Conservation (phyloP, 2,797 vertebrate genomes). For the Coregonus suidteri region DNA sequence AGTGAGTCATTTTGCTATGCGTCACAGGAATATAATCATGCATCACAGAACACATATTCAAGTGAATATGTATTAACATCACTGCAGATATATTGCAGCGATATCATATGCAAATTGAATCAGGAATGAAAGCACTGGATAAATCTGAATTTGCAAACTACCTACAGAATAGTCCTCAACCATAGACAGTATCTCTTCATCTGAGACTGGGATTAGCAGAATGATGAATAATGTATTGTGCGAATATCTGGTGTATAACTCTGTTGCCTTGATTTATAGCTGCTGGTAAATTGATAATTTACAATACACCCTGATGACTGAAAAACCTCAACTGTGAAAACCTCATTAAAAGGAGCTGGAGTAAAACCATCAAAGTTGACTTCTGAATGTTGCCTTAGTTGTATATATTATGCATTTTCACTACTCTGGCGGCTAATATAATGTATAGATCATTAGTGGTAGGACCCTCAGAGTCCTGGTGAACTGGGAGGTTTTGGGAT, state of each 20-base stretch:
- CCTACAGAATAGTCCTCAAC: constrained; percentile 68
- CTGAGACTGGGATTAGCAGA: constrained; percentile 67
- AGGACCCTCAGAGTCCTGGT: not conserved
- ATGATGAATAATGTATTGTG: constrained; percentile 77
- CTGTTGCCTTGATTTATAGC: constrained; percentile 69
- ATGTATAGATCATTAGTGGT: not conserved
- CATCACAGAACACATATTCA: constrained; percentile 52
- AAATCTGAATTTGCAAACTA: constrained; percentile 70
- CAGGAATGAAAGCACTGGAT: constrained; percentile 63
- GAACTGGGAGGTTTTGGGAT: not conserved
- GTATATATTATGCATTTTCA: constrained; percentile 29
- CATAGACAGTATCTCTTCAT: constrained; percentile 67
- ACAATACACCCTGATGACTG: not conserved
- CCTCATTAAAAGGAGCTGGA: not conserved
- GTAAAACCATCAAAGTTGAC: constrained; percentile 41
- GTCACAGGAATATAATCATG: constrained; percentile 65
- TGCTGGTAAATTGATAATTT: constrained; percentile 21
- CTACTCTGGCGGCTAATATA: not conserved
- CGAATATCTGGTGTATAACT: constrained; percentile 71
- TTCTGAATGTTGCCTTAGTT: constrained; percentile 41
- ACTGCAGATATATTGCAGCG: constrained; percentile 67
- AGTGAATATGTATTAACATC: constrained; percentile 68
- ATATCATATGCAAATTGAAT: constrained; percentile 66
- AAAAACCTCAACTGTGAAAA: constrained; percentile 1
- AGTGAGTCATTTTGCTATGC: constrained; percentile 71